A percentile compares a stretch with the other conserved stretches of the same genome.
These are phyloP conservation scores for Peromyscus maniculatus DNA, from an alignment of 2,113 vertebrate species.

Conservation along the genomic window DNA sequence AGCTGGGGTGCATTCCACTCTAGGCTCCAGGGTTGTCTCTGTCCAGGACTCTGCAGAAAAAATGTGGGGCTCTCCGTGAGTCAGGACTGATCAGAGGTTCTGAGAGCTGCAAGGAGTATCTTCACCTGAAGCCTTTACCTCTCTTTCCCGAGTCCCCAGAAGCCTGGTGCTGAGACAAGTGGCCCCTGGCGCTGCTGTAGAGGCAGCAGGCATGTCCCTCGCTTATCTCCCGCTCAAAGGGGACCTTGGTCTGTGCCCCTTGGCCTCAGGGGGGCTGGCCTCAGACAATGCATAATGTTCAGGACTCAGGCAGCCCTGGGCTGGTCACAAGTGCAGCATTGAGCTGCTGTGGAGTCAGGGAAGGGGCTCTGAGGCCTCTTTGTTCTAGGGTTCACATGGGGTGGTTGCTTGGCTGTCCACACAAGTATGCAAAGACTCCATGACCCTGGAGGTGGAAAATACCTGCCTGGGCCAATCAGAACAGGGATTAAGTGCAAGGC, in stretches of 20 bases:
- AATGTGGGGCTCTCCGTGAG: background rate
- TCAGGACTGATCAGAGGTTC: background rate
- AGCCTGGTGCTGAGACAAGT: background rate
- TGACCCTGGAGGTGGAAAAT: slow-evolving; percentile 64
- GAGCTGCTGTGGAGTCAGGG: slow-evolving; percentile 66
- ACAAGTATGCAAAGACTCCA: slow-evolving; percentile 85
- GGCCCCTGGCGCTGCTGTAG: fast-evolving
- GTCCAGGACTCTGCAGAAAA: slow-evolving; percentile 34
- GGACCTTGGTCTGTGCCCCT: background rate
- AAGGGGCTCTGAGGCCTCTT: slow-evolving; percentile 81
- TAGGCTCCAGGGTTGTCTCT: background rate
- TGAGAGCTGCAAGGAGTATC: background rate
- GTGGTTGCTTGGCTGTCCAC: slow-evolving; percentile 81
- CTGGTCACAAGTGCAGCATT: slow-evolving; percentile 71
- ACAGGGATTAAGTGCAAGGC: background rate
- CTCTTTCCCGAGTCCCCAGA: background rate
- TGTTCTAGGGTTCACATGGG: slow-evolving; percentile 82
- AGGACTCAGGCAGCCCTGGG: too few relatives aligned
- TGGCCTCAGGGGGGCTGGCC: background rate
- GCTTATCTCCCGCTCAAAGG: background rate
- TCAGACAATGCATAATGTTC: slow-evolving; percentile 78
- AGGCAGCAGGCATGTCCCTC: fast-evolving
- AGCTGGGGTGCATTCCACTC: background rate
- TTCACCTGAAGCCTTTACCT: background rate
- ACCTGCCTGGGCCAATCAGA: background rate